phyloP scores from a whole-genome alignment of 2,113 vertebrate species.

The Tyrannus savana region DNA sequence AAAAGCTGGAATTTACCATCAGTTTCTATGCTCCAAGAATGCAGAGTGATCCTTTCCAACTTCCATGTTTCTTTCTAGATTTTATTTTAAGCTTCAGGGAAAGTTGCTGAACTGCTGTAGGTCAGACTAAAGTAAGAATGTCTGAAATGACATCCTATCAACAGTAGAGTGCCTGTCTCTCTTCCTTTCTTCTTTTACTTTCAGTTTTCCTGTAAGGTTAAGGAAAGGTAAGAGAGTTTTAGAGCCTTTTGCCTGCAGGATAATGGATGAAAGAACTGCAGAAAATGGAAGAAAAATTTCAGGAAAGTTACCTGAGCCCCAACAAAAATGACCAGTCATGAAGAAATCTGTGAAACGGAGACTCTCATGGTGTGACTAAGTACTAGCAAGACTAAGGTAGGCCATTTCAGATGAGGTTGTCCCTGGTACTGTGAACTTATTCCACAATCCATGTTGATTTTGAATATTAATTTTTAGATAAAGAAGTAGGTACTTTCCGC shows the following conservation, averaged over 20 bases:
- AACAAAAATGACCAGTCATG: not conserved
- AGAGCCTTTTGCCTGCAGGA: conserved; percentile 14
- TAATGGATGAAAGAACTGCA: conserved; percentile 25
- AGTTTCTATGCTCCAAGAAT: not conserved
- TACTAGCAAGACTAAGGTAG: not conserved
- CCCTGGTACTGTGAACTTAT: not conserved
- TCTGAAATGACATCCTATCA: conserved; percentile 9
- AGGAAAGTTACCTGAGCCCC: not conserved
- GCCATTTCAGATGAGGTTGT: not conserved
- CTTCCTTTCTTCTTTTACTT: conserved; percentile 35
- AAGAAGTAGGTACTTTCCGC: not conserved
- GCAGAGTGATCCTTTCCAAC: not conserved
- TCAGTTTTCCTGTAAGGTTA: conserved; percentile 6
- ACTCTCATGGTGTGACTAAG: not conserved
- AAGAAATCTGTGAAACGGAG: conserved; percentile 3
- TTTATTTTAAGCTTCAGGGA: not conserved
- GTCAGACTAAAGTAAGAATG: not conserved
- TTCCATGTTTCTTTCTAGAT: not conserved
- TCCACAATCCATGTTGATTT: not conserved
- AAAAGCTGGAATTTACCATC: not conserved
- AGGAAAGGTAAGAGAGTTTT: conserved; percentile 4
- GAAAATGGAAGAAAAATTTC: conserved; percentile 32
- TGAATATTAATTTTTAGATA: not conserved
- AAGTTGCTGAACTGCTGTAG: not conserved
- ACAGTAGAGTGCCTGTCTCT: not conserved